Percentiles rank a stretch among this genome's conserved stretches.
Conservation (phyloP, 2,113 vertebrate species). For the Alaudala cheleensis region DNA sequence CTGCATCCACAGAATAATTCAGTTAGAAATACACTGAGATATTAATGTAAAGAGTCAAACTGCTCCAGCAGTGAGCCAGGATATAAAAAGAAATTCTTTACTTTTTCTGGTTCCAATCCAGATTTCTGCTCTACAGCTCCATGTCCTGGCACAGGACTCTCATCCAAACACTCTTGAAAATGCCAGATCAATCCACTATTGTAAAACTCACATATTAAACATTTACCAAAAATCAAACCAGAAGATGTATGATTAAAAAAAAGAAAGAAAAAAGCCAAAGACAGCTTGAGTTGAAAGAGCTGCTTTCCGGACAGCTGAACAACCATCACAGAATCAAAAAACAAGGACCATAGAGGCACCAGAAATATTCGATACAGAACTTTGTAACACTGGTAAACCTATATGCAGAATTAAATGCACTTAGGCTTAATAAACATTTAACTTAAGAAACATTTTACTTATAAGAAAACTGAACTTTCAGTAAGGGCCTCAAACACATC, state of each 20-base stretch:
- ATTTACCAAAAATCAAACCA: not conserved
- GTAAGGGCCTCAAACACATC: not conserved
- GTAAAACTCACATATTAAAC: not conserved
- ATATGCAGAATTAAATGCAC: not conserved
- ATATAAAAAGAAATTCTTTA: not conserved
- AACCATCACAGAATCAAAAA: not conserved
- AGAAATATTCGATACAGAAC: not conserved
- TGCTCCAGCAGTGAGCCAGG: not conserved
- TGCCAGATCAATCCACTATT: not conserved
- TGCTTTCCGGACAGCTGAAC: not conserved
- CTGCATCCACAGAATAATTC: not conserved
- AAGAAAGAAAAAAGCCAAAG: not conserved
- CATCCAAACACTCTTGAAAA: not conserved
- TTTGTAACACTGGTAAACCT: not conserved
- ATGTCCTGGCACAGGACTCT: not conserved
- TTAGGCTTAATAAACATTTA: not conserved
- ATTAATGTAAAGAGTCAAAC: not conserved
- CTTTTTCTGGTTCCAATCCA: not conserved
- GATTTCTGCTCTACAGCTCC: not conserved
- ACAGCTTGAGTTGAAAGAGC: not conserved
- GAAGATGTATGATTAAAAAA: rapidly evolving
- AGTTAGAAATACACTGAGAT: not conserved
- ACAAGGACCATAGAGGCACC: not conserved
- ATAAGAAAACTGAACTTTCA: not conserved
- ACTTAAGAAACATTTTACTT: not conserved